A percentile compares a stretch with the other conserved stretches of the same genome.
Conservation (phyloP, 2,797 vertebrate species). For the Pyrocephalus nanus region DNA sequence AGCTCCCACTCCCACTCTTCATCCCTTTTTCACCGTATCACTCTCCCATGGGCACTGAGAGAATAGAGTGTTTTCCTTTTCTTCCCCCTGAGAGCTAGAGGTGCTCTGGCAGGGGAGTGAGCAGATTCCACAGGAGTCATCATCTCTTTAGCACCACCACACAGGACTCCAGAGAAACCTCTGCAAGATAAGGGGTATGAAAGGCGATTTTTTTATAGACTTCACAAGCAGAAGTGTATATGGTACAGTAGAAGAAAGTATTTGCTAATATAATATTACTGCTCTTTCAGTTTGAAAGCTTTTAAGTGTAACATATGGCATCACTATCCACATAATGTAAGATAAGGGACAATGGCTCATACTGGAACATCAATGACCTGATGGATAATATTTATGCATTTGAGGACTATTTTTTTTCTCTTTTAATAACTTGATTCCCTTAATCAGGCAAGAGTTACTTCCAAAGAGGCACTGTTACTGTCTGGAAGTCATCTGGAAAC, state of each 20-base stretch:
- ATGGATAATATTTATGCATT: neutral
- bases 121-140: neutral
- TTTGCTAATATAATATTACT: neutral
- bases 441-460: constrained; percentile 15
- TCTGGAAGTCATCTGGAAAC: constrained; percentile 39
- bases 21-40: neutral
- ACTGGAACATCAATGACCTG: neutral
- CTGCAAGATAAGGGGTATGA: neutral
- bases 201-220: neutral
- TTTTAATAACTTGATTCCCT: neutral
- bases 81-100: neutral
- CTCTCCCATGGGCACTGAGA: neutral
- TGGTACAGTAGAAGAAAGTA: neutral
- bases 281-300: constrained; percentile 5
- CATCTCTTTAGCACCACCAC: neutral
- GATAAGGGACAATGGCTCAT: neutral
- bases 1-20: neutral
- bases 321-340: neutral
- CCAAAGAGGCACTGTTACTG: neutral
- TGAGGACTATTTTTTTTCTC: neutral
- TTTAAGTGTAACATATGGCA: constrained; percentile 13
- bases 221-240: neutral
- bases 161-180: neutral
- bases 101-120: neutral
- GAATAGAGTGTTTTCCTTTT: neutral